Conservation (phyloP, 2,888 invertebrate species). For the Agrochola lota region DNA sequence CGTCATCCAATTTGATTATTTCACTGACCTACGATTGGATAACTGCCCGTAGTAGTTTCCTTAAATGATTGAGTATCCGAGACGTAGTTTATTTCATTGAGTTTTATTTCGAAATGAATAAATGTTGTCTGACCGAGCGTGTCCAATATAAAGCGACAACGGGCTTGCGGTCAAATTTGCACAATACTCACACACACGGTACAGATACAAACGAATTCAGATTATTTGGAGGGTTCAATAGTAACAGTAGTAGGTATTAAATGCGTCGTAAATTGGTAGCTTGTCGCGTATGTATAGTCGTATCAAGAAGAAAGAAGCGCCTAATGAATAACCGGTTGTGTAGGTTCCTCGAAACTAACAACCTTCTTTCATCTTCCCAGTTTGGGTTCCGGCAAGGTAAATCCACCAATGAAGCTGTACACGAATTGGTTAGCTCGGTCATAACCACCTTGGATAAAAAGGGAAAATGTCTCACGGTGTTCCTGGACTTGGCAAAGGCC, state of each 20-base stretch:
- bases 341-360: too few species aligned
- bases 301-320: too few species aligned
- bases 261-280: slow-evolving; percentile 19
- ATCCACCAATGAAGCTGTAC: too few species aligned
- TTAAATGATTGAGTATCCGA: slow-evolving; percentile 50
- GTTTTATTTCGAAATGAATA: slow-evolving; percentile 47
- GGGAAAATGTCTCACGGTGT: too few species aligned
- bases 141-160: slow-evolving; percentile 48
- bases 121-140: slow-evolving; percentile 42
- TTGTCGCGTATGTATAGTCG: background rate
- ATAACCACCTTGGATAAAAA: too few species aligned
- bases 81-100: slow-evolving; percentile 56
- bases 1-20: slow-evolving; percentile 65
- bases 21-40: slow-evolving; percentile 62
- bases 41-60: slow-evolving; percentile 58
- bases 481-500: too few species aligned
- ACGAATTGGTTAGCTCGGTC: too few species aligned
- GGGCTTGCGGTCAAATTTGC: slow-evolving; percentile 26
- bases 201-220: slow-evolving; percentile 11
- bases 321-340: too few species aligned
- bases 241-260: slow-evolving; percentile 1
- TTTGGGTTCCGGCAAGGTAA: too few species aligned
- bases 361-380: too few species aligned
- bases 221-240: slow-evolving; percentile 29
- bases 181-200: slow-evolving; percentile 32